A percentile compares a stretch with the other conserved stretches of the same genome.
These are phyloP conservation scores for Hippocampus barbouri DNA, from an alignment of 2,113 vertebrate species.

Conservation along the genomic window DNA sequence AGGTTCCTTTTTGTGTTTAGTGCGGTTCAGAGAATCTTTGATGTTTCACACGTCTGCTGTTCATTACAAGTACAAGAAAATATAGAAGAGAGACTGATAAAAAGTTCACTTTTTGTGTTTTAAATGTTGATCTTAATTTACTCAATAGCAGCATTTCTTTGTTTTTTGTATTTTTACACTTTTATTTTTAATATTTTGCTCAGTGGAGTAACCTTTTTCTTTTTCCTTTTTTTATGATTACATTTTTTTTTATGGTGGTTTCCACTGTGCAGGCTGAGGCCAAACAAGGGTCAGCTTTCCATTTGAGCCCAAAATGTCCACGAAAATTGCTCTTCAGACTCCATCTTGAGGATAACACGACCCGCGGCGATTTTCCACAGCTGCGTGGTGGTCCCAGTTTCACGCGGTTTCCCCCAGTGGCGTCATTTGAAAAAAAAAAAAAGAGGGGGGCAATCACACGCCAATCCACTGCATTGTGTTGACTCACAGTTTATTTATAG, in stretches of 20 bases:
- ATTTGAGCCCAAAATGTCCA: background rate
- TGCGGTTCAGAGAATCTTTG: background rate
- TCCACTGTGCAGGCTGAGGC: background rate
- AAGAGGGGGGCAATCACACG: background rate
- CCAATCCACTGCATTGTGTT: background rate
- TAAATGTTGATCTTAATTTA: background rate
- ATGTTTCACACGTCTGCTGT: background rate
- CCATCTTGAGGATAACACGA: background rate
- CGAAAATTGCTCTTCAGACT: background rate
- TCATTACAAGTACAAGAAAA: background rate
- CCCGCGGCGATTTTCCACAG: background rate
- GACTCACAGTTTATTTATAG: slow-evolving; percentile 3
- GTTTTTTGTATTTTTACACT: background rate
- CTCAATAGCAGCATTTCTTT: background rate
- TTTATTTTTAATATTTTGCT: background rate
- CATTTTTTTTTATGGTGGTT: background rate
- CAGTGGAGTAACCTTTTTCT: background rate
- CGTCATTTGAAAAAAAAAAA: background rate
- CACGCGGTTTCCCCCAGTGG: background rate
- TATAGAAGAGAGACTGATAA: background rate
- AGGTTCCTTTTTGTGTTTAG: background rate
- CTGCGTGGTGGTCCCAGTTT: background rate
- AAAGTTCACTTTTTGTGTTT: background rate
- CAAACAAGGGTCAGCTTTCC: background rate
- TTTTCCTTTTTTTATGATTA: too few relatives aligned